Percentiles rank a stretch among this genome's conserved stretches.
Evolutionary conservation across 2,888 invertebrate genomes (phyloP).

Genomic region (Scaptomyza flava): DNA sequence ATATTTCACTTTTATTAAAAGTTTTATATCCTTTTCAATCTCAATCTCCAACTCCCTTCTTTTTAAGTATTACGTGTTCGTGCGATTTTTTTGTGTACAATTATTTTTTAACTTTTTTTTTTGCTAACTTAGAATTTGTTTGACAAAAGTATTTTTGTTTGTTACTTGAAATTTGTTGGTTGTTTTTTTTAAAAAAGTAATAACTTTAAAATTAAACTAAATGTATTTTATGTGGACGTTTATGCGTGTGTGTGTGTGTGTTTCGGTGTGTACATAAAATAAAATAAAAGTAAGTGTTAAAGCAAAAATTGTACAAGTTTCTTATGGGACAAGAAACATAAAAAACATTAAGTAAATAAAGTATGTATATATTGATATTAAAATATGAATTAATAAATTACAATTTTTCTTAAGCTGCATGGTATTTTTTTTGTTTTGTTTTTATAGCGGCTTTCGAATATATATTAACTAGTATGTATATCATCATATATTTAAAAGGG

Average conservation of each 20-base stretch:
- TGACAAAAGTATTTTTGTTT: constrained; percentile 59
- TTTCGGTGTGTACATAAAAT: constrained; percentile 43
- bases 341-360: constrained; percentile 45
- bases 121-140: constrained; percentile 59
- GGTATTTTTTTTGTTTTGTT: constrained; percentile 8
- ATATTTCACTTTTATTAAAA: constrained; percentile 71
- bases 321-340: constrained; percentile 46
- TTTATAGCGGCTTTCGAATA: constrained; percentile 37
- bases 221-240: constrained; percentile 61
- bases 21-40: constrained; percentile 52
- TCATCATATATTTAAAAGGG: constrained; percentile 17
- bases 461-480: constrained; percentile 23
- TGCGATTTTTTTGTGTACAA: constrained; percentile 53
- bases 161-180: constrained; percentile 14
- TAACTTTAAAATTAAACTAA: constrained; percentile 74
- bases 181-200: constrained; percentile 65
- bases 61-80: constrained; percentile 58
- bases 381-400: constrained; percentile 63
- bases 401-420: constrained; percentile 37
- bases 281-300: constrained; percentile 62
- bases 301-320: constrained; percentile 74
- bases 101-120: constrained; percentile 8
- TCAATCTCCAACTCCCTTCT: constrained; percentile 42
- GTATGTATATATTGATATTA: constrained; percentile 9
- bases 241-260: constrained; percentile 38